Evolutionary conservation across 2,888 invertebrate species (phyloP).

Genomic region (Tanypteryx hageni): DNA sequence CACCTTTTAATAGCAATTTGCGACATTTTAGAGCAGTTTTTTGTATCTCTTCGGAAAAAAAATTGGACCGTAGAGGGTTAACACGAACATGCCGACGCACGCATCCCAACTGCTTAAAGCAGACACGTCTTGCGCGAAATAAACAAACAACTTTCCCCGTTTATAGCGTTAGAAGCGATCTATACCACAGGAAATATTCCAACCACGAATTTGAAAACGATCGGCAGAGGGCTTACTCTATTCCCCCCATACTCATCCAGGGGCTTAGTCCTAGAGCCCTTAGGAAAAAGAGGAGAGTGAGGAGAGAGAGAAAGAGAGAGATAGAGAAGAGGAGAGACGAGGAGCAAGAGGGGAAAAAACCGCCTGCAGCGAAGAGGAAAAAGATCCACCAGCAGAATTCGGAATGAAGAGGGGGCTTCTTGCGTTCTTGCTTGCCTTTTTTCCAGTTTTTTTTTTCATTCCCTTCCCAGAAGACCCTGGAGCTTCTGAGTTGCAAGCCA

Average conservation of each 20-base stretch:
- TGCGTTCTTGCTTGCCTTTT: not conserved
- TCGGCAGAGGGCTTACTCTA: not conserved
- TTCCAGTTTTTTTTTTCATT: not conserved
- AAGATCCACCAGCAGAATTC: conserved; percentile 12
- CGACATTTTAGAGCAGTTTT: too few relatives aligned
- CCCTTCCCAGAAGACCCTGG: not conserved
- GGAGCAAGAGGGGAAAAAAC: not conserved
- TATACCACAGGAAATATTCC: not conserved
- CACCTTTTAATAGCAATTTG: too few relatives aligned
- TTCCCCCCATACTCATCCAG: not conserved
- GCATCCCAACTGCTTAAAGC: too few relatives aligned
- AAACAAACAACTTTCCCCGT: too few relatives aligned
- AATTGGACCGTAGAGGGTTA: too few relatives aligned
- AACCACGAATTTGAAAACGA: not conserved
- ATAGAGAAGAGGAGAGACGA: not conserved
- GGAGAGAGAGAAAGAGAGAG: not conserved
- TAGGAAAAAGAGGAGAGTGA: not conserved
- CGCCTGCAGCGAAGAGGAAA: conserved; percentile 13
- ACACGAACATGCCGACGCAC: too few relatives aligned
- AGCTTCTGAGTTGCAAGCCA: not conserved
- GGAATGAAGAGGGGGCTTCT: not conserved
- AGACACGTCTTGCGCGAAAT: too few relatives aligned
- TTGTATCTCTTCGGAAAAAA: too few relatives aligned
- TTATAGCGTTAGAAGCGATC: too few relatives aligned
- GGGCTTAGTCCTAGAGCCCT: not conserved